Evolutionary conservation across 2,888 invertebrate species (phyloP).

Genomic region (Hirtodrosophila alboralis): DNA sequence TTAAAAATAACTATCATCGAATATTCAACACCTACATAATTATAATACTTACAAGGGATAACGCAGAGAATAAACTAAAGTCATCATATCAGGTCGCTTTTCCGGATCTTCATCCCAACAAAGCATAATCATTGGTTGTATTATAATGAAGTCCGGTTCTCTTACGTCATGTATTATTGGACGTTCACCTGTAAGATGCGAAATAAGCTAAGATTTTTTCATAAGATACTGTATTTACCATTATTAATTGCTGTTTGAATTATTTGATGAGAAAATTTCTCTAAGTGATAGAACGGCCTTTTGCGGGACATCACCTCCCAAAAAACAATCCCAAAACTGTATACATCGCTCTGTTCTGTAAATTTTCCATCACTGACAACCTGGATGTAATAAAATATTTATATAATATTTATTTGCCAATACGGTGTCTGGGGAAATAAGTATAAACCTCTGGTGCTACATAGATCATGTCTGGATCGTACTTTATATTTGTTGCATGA

Average conservation of each 20-base stretch:
- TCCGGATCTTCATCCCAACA: not conserved
- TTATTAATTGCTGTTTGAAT: accelerated
- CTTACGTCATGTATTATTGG: constrained; percentile 2
- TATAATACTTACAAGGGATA: not conserved
- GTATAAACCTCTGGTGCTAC: constrained; percentile 26
- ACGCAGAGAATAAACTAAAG: not conserved
- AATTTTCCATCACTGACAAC: not conserved
- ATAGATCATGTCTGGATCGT: not conserved
- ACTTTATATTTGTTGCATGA: not conserved
- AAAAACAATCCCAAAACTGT: no score
- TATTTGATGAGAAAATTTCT: not conserved
- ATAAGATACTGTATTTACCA: not conserved
- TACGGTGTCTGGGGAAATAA: no score
- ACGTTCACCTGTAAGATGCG: constrained; percentile 1
- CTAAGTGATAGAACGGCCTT: no score
- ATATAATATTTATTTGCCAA: no score
- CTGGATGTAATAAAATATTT: no score
- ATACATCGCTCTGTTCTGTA: not conserved
- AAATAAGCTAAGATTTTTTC: not conserved
- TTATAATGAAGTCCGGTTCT: not conserved
- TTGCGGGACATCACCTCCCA: no score
- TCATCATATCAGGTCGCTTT: not conserved
- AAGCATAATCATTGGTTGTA: not conserved
- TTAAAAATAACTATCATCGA: no score
- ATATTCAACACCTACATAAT: not conserved